Base-by-base conservation (phyloP, 2,888 invertebrate species). In the Xestia xanthographa region DNA sequence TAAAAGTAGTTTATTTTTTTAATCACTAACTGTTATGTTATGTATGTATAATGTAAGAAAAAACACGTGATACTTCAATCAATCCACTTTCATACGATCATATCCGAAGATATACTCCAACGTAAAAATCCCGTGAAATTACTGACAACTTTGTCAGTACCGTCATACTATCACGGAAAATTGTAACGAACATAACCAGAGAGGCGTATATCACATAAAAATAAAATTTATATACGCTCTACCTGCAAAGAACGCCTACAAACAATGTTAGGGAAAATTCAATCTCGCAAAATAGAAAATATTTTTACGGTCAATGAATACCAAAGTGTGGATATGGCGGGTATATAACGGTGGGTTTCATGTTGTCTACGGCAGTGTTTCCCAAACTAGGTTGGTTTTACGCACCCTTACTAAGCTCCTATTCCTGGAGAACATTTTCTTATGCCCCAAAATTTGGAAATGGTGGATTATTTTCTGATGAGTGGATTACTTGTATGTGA, bases 291-390 rank as follows among this genome's bases (percentile, higher is more conserved):
- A 95, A 95, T 94, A 95, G 95, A 94, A 95, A 95, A 95, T 94
- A 94, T 94, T 94, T 95, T 95, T 95, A 95, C 95, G 95, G 95
- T 93, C 95, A 95, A 95, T 95, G 95, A 94, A 95, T 95, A 95
- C 93, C 93, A 94, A 95, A 95, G 92, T 93, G 93, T 94, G 92
- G 92, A 93, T 93, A 90, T 90, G 92, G 89, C 75, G 87, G 88
- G 83, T 84, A 87, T 89, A 87, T 89, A 89, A 88, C 86, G 84
- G 86, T 79, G 88, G 87, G 89, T 87, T 92, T 93, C 92, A 91
- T 90, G 91, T 88, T 91, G 90, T 92, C 91, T 93, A 77, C 60
- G 62, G 56, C 81, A 77, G 75, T 92, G 74, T 77, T 83, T 79
- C 80, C 75, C 79, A 91, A 86, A 87, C 82, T 84, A 80, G 79